Evolutionary conservation across 2,113 vertebrate species (phyloP).

Genomic region (Trogon melanurus): DNA sequence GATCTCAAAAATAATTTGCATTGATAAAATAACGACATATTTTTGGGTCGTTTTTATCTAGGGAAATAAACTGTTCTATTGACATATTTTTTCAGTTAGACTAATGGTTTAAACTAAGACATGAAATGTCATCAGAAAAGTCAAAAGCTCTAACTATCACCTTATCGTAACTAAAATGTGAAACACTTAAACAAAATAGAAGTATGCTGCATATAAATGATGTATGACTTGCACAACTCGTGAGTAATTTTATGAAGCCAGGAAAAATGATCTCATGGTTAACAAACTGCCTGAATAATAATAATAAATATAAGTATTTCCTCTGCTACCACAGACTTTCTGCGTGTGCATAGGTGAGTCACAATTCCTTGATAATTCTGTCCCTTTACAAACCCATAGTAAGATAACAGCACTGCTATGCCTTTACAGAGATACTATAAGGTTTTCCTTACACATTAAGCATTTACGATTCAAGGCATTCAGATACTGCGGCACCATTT

Average conservation of each 20-base stretch:
- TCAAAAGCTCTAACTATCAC: not conserved
- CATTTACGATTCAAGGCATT: not conserved
- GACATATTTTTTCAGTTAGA: not conserved
- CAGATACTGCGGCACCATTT: not conserved
- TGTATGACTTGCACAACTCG: not conserved
- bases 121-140: not conserved
- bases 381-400: not conserved
- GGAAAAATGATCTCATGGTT: conserved; percentile 35
- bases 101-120: not conserved
- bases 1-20: not conserved
- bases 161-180: not conserved
- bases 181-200: not conserved
- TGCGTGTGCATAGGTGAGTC: not conserved
- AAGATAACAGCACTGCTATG: not conserved
- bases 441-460: not conserved
- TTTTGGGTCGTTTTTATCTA: not conserved
- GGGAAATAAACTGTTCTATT: not conserved
- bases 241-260: conserved; percentile 21
- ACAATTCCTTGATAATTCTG: not conserved
- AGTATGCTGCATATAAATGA: not conserved
- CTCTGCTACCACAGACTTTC: not conserved
- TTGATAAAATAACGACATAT: not conserved
- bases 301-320: conserved; percentile 18
- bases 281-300: conserved; percentile 27
- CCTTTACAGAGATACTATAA: not conserved